Evolutionary conservation across 2,888 invertebrate genomes (phyloP), one percentile per base, ranked within the genome.

Genomic region (Lordiphosa fenestrarum): DNA sequence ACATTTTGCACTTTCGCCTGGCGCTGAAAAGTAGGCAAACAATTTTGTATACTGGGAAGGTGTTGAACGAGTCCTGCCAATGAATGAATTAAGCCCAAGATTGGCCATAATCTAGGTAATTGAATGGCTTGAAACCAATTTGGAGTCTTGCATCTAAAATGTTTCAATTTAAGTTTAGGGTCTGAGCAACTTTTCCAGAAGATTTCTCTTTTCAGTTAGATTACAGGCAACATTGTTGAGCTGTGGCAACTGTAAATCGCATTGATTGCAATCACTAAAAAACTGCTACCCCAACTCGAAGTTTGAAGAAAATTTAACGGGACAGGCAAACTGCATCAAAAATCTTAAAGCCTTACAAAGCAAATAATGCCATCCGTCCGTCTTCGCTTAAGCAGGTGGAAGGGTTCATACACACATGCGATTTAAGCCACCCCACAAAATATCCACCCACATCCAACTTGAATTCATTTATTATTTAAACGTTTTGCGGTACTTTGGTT

Each of bases 381-480:
- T 30, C 25, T 30, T 2, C 7, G 6, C 7, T 30, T 7, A 30
- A 7, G 30, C 23, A 25, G 6, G 9, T 3, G 4, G 9, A 7
- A 10, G 4, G 30, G 30, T 30, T 30, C 30, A 30, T n/a, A n/a
- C n/a, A n/a, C n/a, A 30, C 1, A 9, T 10, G 10, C 30, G 30
- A 30, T 30, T 30, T 30, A 3, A 9, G 30, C 10, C 7, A 7
- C 25, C 25, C 25, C 25, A 0, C 6, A 30, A 30, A 25, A 13
- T 19, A 2, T 19, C 55, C 36, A 7, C 48, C 40, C n/a, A n/a
- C n/a, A n/a, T 19, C 53, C 58, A 59, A 46, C 63, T 54, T 59
- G 41, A 46, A 44, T 39, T 71, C 80, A 75, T 74, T 66, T 73
- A 66, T 75, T 66, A 74, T 80, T 75, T 66, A 72, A 73, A 59